Percentiles rank a stretch among this genome's conserved stretches.
Conservation (phyloP, 92 coral and sea anemone genomes). For the Epizoanthus illoricatus region DNA sequence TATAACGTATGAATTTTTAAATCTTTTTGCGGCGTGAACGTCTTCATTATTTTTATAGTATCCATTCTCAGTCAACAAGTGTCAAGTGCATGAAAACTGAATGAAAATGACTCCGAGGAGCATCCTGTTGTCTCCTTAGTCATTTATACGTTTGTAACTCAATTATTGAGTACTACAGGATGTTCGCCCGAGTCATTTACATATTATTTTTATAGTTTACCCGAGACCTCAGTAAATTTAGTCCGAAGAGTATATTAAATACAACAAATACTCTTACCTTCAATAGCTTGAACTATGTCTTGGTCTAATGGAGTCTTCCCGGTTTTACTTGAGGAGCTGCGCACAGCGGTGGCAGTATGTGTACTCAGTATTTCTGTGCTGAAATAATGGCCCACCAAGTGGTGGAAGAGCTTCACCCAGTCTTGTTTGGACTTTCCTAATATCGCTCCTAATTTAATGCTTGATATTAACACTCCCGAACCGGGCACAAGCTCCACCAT, state of each 20-base stretch:
- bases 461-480: constrained; percentile 24
- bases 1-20: too few species aligned
- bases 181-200: too few species aligned
- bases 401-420: constrained; percentile 14
- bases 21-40: too few species aligned
- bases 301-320: constrained; percentile 31
- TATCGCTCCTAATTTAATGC: constrained; percentile 18
- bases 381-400: constrained; percentile 25
- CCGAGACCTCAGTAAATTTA: too few species aligned
- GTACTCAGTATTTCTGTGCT: constrained; percentile 9
- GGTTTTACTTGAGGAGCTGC: constrained; percentile 14
- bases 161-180: too few species aligned
- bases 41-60: too few species aligned
- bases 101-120: too few species aligned
- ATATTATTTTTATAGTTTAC: too few species aligned
- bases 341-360: constrained; percentile 21
- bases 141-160: too few species aligned
- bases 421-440: constrained; percentile 20
- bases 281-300: constrained; percentile 30
- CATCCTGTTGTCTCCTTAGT: too few species aligned
- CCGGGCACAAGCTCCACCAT: constrained; percentile 21
- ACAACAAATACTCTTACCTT: constrained; percentile 1
- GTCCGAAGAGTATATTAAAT: not conserved
- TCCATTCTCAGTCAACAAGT: too few species aligned
- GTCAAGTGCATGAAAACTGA: too few species aligned